phyloP scores from a whole-genome alignment of 2,888 invertebrate genomes.

The Ypsolopha sequella region DNA sequence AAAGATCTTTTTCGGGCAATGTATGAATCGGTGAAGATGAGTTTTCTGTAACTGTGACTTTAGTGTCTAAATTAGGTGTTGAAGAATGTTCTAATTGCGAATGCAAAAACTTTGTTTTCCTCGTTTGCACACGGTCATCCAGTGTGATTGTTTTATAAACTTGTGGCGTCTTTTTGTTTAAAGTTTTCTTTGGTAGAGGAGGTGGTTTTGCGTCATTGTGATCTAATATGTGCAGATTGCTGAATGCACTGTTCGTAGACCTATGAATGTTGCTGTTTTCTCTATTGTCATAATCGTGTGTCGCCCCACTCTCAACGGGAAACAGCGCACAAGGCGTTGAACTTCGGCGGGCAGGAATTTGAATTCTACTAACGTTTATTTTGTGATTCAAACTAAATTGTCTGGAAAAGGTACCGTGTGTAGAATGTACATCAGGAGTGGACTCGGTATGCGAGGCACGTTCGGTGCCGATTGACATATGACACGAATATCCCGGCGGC shows the following conservation, averaged over 20 bases:
- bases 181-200: constrained; percentile 57
- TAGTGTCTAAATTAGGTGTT: constrained; percentile 35
- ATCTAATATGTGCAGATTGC: constrained; percentile 27
- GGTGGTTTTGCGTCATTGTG: constrained; percentile 54
- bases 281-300: constrained; percentile 42
- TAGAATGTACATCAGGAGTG: constrained; percentile 26
- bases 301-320: constrained; percentile 42
- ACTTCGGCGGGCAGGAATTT: constrained; percentile 52
- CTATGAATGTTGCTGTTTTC: constrained; percentile 21
- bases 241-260: constrained; percentile 16
- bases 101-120: constrained; percentile 61
- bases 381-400: constrained; percentile 60
- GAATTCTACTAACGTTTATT: constrained; percentile 50
- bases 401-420: constrained; percentile 47
- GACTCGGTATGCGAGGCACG: constrained; percentile 29
- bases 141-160: constrained; percentile 59
- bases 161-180: constrained; percentile 51
- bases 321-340: constrained; percentile 62
- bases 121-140: constrained; percentile 61
- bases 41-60: constrained; percentile 33
- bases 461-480: constrained; percentile 39
- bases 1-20: constrained; percentile 42
- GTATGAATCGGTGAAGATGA: constrained; percentile 21
- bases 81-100: constrained; percentile 51
- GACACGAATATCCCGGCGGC: constrained; percentile 64